Percentiles rank a stretch among this genome's conserved stretches.
phyloP scores from a whole-genome alignment of 1,140 invertebrate genomes.

The Ptiloglossa arizonensis region DNA sequence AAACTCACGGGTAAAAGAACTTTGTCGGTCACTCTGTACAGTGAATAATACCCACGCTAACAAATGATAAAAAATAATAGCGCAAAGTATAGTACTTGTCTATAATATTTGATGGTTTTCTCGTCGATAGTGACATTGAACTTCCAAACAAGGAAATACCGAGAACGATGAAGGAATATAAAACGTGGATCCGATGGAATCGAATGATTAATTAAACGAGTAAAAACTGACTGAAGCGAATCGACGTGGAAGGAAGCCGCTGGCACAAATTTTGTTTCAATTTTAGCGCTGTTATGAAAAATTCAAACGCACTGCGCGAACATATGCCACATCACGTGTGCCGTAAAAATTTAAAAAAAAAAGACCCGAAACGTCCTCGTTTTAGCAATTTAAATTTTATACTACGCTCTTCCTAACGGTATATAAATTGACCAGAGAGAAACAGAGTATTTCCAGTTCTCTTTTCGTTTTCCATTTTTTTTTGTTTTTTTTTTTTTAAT shows the following conservation, averaged over 20 bases:
- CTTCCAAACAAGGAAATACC: too few species aligned
- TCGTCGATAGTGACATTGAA: too few species aligned
- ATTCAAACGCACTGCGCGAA: background rate
- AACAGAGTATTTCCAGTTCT: background rate
- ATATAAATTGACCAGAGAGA: background rate
- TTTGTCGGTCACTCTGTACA: too few species aligned
- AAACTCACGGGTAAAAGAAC: too few species aligned
- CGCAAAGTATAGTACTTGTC: too few species aligned
- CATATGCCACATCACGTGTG: constrained; percentile 1
- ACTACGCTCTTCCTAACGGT: background rate
- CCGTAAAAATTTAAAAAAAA: background rate
- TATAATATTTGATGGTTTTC: too few species aligned
- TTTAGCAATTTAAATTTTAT: constrained; percentile 18
- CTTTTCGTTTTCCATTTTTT: background rate
- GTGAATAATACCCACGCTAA: too few species aligned
- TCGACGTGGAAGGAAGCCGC: background rate
- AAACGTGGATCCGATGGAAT: background rate
- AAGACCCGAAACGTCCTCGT: background rate
- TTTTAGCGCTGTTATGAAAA: background rate
- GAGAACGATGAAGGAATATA: too few species aligned
- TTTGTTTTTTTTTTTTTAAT: background rate
- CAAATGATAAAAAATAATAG: too few species aligned
- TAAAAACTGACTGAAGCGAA: background rate
- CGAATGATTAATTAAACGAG: background rate
- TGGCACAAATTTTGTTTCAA: constrained; percentile 14